Percentiles rank a stretch among this genome's conserved stretches.
Evolutionary conservation across 37 sponge, comb jelly and placozoan species (phyloP).

Genomic region (Chondrilla cf. caribensis): DNA sequence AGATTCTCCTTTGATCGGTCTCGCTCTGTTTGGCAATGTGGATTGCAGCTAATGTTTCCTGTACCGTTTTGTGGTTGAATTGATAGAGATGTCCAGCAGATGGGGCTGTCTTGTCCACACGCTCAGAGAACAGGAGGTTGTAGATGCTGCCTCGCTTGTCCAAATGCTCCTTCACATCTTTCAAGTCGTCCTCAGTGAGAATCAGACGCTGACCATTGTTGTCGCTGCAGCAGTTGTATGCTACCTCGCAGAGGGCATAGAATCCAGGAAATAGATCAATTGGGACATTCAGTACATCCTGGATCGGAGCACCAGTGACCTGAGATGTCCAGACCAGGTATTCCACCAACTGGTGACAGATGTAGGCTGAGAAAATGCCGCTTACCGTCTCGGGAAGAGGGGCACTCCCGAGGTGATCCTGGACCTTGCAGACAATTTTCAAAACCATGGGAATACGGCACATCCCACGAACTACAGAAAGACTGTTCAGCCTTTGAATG

Average conservation of each 20-base stretch:
- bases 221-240: neutral
- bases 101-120: neutral
- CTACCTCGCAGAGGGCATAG: neutral
- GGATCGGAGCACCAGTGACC: neutral
- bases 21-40: neutral
- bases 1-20: neutral
- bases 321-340: no score
- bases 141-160: conserved; percentile 12
- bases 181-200: neutral
- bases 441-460: neutral
- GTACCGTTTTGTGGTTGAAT: conserved; percentile 13
- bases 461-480: neutral
- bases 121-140: neutral
- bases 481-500: neutral
- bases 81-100: neutral
- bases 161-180: neutral
- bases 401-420: neutral
- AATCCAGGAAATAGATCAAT: neutral
- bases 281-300: neutral
- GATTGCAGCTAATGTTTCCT: neutral
- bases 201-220: neutral
- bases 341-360: neutral
- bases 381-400: neutral
- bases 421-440: conserved; percentile 4
- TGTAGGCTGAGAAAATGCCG: neutral